Evolutionary conservation across 64 coral and sea anemone species (phyloP).

Genomic region (Trachythela sp.): DNA sequence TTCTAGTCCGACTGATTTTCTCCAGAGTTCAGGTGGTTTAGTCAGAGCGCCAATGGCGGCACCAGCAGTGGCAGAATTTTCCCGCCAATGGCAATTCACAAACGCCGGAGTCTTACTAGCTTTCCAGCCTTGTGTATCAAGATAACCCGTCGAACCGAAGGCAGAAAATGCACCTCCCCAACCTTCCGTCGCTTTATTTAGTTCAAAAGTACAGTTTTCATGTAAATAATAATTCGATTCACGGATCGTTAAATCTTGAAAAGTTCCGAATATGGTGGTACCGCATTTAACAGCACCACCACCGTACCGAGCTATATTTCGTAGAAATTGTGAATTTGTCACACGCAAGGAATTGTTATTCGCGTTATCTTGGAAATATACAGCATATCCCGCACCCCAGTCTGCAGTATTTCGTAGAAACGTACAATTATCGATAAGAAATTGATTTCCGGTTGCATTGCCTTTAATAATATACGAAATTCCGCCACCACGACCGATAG

Average conservation of each 20-base stretch:
- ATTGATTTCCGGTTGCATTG: constrained; percentile 29
- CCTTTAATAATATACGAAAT: constrained; percentile 28
- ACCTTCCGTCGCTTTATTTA: constrained; percentile 11
- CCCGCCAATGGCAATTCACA: background rate
- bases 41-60: constrained; percentile 27
- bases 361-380: constrained; percentile 10
- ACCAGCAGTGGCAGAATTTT: constrained; percentile 31
- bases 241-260: background rate
- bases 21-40: constrained; percentile 4
- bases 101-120: background rate
- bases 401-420: constrained; percentile 18
- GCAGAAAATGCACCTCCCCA: constrained; percentile 29
- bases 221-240: constrained; percentile 21
- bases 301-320: constrained; percentile 14
- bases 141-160: background rate
- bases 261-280: background rate
- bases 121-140: background rate
- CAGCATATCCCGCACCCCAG: constrained; percentile 33
- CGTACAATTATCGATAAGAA: constrained; percentile 23
- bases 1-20: background rate
- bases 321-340: background rate
- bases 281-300: constrained; percentile 1
- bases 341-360: constrained; percentile 15
- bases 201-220: background rate
- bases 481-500: constrained; percentile 36